Percentiles rank a stretch among this genome's conserved stretches.
phyloP scores from a whole-genome alignment of 1,140 invertebrate genomes.

The Delia radicum region DNA sequence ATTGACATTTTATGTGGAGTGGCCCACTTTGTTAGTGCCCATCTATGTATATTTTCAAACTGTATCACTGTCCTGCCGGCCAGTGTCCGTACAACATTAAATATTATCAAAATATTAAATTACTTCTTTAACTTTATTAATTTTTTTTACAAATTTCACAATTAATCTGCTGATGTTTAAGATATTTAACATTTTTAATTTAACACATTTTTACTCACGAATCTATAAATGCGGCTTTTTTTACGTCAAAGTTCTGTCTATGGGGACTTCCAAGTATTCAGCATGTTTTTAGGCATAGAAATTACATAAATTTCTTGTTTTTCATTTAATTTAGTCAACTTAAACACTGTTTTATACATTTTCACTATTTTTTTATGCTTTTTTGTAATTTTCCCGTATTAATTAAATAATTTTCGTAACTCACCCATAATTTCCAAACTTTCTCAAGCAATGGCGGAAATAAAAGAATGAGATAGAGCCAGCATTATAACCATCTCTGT shows the following conservation, averaged over 20 bases:
- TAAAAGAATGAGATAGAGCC: slow-evolving; percentile 46
- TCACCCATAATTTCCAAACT: slow-evolving; percentile 56
- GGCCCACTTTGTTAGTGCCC: not conserved
- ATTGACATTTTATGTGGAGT: too few species aligned
- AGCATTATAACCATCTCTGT: slow-evolving; percentile 1
- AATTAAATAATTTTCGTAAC: slow-evolving; percentile 41
- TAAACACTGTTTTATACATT: not conserved
- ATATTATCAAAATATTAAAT: not conserved
- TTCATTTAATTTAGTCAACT: not conserved
- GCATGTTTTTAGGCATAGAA: not conserved
- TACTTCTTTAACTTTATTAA: not conserved
- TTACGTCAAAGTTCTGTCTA: not conserved
- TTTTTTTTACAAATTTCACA: not conserved
- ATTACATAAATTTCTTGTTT: not conserved
- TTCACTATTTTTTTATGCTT: slow-evolving; percentile 1
- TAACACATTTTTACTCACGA: slow-evolving; percentile 13
- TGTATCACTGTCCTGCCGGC: not conserved
- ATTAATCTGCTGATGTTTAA: not conserved
- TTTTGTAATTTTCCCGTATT: slow-evolving; percentile 3
- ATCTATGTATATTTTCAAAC: not conserved
- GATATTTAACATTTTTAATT: not conserved
- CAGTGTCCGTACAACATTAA: too few species aligned
- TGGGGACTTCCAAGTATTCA: not conserved
- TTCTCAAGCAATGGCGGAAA: slow-evolving; percentile 55
- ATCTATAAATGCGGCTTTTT: slow-evolving; percentile 4